Percentiles rank a stretch among this genome's conserved stretches.
These are phyloP conservation scores for Parasteatoda tepidariorum DNA, from an alignment of 1,140 invertebrate genomes.

Conservation along the genomic window DNA sequence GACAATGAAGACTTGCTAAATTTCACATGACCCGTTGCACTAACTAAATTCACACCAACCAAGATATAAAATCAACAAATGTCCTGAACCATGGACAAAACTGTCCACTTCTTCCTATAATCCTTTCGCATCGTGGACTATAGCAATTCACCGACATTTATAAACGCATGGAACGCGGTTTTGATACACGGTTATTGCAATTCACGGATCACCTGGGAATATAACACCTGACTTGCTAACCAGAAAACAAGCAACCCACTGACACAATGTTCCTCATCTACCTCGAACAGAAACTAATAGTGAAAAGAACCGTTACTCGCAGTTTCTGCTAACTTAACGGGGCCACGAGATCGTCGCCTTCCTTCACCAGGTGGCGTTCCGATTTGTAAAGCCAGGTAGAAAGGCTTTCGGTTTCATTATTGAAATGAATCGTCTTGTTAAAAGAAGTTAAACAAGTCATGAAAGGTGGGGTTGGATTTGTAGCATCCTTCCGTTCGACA, in stretches of 20 bases:
- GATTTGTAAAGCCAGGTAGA: not conserved
- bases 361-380: slow-evolving; percentile 15
- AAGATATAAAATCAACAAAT: slow-evolving; percentile 6
- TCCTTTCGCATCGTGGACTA: slow-evolving; percentile 25
- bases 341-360: slow-evolving; percentile 12
- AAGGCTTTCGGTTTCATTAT: not conserved
- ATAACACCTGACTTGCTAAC: not conserved
- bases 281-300: slow-evolving; percentile 18
- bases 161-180: slow-evolving; percentile 1
- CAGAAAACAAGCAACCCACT: not conserved
- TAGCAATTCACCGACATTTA: slow-evolving; percentile 3
- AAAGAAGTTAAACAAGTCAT: not conserved
- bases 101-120: slow-evolving; percentile 20
- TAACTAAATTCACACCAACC: not conserved
- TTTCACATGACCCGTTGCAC: slow-evolving; percentile 39
- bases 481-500: not conserved
- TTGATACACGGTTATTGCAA: not conserved
- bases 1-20: slow-evolving; percentile 37
- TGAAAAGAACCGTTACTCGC: slow-evolving; percentile 38
- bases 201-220: not conserved
- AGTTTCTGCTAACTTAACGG: slow-evolving; percentile 50
- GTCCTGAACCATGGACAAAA: not conserved
- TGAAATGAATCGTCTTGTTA: not conserved
- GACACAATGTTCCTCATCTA: not conserved
- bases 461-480: not conserved